Percentiles rank a stretch among this genome's conserved stretches.
Evolutionary conservation across 2,797 vertebrate genomes (phyloP).

Genomic region (Selene dorsalis): DNA sequence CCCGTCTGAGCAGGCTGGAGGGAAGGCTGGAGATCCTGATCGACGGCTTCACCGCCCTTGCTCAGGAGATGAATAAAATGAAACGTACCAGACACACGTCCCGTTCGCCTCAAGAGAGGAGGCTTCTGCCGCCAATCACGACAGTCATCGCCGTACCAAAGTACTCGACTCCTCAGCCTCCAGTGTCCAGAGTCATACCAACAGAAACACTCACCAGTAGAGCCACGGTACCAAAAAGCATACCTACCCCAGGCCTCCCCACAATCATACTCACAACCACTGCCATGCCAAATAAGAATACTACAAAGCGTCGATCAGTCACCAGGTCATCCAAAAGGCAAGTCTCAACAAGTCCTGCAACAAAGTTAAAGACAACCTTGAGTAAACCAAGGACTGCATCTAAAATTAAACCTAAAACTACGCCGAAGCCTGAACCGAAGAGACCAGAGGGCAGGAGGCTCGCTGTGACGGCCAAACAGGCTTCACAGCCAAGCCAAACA

Average conservation of each 20-base stretch:
- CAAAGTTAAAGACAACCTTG: slow-evolving; percentile 51
- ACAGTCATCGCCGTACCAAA: slow-evolving; percentile 30
- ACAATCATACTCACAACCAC: slow-evolving; percentile 31
- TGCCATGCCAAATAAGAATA: slow-evolving; percentile 30
- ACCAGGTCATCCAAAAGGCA: slow-evolving; percentile 48
- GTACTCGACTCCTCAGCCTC: slow-evolving; percentile 45
- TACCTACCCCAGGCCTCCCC: slow-evolving; percentile 61
- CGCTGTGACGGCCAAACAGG: slow-evolving; percentile 43
- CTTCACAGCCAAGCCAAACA: slow-evolving; percentile 49
- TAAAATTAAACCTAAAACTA: slow-evolving; percentile 45
- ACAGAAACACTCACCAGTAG: slow-evolving; percentile 37
- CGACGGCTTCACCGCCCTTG: slow-evolving; percentile 82
- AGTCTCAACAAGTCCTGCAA: slow-evolving; percentile 36
- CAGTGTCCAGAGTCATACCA: slow-evolving; percentile 15
- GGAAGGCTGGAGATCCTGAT: slow-evolving; percentile 83
- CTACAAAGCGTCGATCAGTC: slow-evolving; percentile 31
- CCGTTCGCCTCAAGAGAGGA: slow-evolving; percentile 57
- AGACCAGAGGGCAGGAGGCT: slow-evolving; percentile 38
- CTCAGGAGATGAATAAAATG: slow-evolving; percentile 84
- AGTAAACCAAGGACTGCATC: slow-evolving; percentile 40
- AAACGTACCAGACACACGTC: slow-evolving; percentile 72
- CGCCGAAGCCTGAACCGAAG: slow-evolving; percentile 51
- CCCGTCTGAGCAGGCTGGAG: slow-evolving; percentile 76
- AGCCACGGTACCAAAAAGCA: slow-evolving; percentile 67
- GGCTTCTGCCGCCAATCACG: slow-evolving; percentile 34